Evolutionary conservation across 2,888 invertebrate species (phyloP).

Genomic region (Malthinus flaveolus): DNA sequence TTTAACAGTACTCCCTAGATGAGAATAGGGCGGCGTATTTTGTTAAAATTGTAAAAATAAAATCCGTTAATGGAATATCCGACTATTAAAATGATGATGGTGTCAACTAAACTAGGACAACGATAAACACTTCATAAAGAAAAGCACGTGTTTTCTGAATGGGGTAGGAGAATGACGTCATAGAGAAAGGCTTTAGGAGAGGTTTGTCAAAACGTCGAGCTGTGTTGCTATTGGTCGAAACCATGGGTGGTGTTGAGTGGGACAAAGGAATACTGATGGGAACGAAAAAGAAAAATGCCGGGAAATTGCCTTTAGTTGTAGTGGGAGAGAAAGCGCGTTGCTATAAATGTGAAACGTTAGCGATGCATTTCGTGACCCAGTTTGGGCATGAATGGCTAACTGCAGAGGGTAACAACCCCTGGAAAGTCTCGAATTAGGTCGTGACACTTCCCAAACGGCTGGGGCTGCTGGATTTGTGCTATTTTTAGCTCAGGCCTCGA

Average conservation of each 20-base stretch:
- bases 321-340: constrained; percentile 33
- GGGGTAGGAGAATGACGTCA: constrained; percentile 45
- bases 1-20: too few relatives aligned
- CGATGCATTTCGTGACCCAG: constrained; percentile 50
- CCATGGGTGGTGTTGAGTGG: constrained; percentile 23
- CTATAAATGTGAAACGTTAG: constrained; percentile 33
- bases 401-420: constrained; percentile 53
- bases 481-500: constrained; percentile 32
- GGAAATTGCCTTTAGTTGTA: constrained; percentile 28
- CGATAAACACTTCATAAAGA: constrained; percentile 41
- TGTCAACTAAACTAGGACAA: constrained; percentile 32
- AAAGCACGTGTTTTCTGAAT: constrained; percentile 48
- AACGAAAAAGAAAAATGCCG: constrained; percentile 36
- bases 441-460: constrained; percentile 37
- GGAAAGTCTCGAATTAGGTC: constrained; percentile 49
- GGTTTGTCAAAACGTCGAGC: neutral
- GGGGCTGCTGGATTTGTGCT: constrained; percentile 32
- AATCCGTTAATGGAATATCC: constrained; percentile 4
- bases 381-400: constrained; percentile 48
- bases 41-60: neutral
- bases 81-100: constrained; percentile 1
- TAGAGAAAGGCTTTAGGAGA: neutral
- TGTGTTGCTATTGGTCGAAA: constrained; percentile 31
- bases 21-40: too few relatives aligned
- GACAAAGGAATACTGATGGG: constrained; percentile 24